Conservation (phyloP, 2,797 vertebrate species). For the Myiothlypis coronata region DNA sequence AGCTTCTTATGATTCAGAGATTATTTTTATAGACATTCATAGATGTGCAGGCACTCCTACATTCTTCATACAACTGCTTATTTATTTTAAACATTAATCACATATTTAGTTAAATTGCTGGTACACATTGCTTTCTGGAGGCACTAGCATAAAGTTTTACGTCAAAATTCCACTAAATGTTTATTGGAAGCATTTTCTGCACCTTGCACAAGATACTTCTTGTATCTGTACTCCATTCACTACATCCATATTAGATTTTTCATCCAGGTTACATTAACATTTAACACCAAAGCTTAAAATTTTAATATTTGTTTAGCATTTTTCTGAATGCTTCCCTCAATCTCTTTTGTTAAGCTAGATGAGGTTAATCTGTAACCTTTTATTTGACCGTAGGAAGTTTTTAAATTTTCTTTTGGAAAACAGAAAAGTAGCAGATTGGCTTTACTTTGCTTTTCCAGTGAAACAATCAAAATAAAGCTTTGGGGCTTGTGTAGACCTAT, state of each 20-base stretch:
- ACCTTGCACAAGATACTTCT: not conserved
- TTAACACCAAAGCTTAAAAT: not conserved
- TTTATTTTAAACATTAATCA: not conserved
- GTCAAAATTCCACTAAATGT: not conserved
- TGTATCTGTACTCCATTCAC: not conserved
- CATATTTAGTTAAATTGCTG: not conserved
- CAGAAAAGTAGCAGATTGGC: not conserved
- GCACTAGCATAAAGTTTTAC: not conserved
- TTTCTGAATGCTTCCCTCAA: not conserved
- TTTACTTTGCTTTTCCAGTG: not conserved
- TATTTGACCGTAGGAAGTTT: not conserved
- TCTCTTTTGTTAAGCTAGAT: not conserved
- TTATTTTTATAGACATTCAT: not conserved
- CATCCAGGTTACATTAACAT: not conserved
- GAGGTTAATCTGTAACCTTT: not conserved
- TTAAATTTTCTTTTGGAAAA: not conserved
- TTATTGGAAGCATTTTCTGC: not conserved
- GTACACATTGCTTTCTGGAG: not conserved
- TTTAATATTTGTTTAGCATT: not conserved
- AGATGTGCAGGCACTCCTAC: not conserved
- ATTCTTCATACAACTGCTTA: not conserved
- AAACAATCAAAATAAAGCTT: not conserved
- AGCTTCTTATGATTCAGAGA: not conserved
- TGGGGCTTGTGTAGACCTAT: not conserved
- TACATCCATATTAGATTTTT: not conserved